Evolutionary conservation across 1,140 invertebrate species (phyloP).

Genomic region (Daktulosphaira vitifoliae): DNA sequence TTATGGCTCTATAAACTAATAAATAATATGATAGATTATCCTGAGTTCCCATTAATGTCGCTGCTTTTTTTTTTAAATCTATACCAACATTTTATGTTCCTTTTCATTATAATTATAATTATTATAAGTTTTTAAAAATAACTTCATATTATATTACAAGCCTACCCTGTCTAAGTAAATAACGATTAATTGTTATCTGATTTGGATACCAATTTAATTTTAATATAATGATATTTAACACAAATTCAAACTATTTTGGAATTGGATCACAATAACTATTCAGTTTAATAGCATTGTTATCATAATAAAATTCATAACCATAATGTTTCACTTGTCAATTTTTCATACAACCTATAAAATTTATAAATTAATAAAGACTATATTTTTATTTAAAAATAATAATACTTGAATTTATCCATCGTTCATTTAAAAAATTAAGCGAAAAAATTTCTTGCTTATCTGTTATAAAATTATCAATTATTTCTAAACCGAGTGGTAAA

Average conservation of each 20-base stretch:
- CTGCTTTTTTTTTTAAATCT: too few relatives aligned
- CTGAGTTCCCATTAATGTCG: too few relatives aligned
- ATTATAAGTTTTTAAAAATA: too few relatives aligned
- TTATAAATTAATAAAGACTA: too few relatives aligned
- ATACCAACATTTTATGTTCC: too few relatives aligned
- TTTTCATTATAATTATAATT: too few relatives aligned
- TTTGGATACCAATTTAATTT: constrained; percentile 53
- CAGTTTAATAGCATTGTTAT: constrained; percentile 70
- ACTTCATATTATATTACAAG: constrained; percentile 48
- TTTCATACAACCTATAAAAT: constrained; percentile 53
- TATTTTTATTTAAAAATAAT: constrained; percentile 34
- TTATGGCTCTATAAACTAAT: too few relatives aligned
- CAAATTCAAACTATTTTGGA: constrained; percentile 57
- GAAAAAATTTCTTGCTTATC: constrained; percentile 60
- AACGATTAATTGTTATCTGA: constrained; percentile 89
- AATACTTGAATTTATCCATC: constrained; percentile 13
- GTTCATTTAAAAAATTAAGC: constrained; percentile 48
- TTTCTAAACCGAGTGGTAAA: constrained; percentile 59
- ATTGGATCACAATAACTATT: constrained; percentile 58
- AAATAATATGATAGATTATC: too few relatives aligned
- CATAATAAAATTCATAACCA: constrained; percentile 89
- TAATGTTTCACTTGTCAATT: constrained; percentile 84
- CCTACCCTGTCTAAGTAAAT: constrained; percentile 80
- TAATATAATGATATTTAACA: constrained; percentile 47
- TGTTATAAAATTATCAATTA: constrained; percentile 67